A percentile compares a stretch with the other conserved stretches of the same genome.
These are phyloP conservation scores for Anoura caudifer DNA, from an alignment of 2,113 vertebrate genomes.

Conservation along the genomic window DNA sequence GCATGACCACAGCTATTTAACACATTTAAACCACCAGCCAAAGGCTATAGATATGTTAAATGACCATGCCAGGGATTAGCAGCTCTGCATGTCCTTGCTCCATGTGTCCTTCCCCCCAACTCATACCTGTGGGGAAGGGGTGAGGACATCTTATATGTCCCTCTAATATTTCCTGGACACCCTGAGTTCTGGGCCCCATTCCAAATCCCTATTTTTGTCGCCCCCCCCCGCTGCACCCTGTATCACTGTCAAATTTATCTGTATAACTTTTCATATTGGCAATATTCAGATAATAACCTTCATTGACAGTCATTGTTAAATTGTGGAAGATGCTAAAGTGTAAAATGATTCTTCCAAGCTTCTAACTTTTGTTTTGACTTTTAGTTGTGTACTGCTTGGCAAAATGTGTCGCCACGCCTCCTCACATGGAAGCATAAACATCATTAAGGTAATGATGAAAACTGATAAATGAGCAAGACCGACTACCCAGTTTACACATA, in stretches of 20 bases:
- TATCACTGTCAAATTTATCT: neutral
- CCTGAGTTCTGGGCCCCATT: too few relatives aligned
- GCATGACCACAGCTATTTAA: too few relatives aligned
- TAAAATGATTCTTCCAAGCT: neutral
- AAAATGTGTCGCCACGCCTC: neutral
- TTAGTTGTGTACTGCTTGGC: neutral
- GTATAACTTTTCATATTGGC: neutral
- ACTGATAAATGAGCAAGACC: neutral
- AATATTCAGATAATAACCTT: neutral
- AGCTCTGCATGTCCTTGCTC: too few relatives aligned
- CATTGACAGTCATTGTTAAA: neutral
- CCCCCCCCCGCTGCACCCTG: too few relatives aligned
- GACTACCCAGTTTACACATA: neutral
- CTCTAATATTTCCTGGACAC: too few relatives aligned
- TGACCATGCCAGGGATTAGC: too few relatives aligned
- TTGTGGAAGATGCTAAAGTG: neutral
- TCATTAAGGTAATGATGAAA: neutral
- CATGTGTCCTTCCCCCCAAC: too few relatives aligned
- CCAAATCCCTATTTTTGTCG: too few relatives aligned
- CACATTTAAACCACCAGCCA: too few relatives aligned
- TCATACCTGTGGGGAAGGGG: too few relatives aligned
- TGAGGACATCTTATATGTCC: too few relatives aligned
- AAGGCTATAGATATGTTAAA: too few relatives aligned
- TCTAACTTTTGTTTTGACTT: neutral
- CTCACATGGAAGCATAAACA: neutral